Evolutionary conservation across 2,113 vertebrate species (phyloP).

Genomic region (Sprattus sprattus): DNA sequence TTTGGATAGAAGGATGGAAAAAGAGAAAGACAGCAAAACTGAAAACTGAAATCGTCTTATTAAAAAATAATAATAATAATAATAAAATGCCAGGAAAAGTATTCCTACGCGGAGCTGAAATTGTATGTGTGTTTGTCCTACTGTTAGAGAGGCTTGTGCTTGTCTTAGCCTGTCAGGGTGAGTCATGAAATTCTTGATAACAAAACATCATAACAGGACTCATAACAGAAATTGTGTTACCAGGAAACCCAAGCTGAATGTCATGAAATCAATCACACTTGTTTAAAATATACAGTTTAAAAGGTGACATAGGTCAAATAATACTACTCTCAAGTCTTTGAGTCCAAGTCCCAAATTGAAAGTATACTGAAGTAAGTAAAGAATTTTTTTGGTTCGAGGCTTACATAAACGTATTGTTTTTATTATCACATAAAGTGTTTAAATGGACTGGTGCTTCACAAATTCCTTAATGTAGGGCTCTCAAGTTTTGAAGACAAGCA

Average conservation of each 20-base stretch:
- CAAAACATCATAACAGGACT: too few species aligned
- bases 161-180: background rate
- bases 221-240: background rate
- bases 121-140: background rate
- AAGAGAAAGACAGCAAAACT: background rate
- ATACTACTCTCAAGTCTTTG: too few species aligned
- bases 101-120: background rate
- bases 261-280: background rate
- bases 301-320: background rate
- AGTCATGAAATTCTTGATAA: background rate
- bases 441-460: background rate
- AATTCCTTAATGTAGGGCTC: too few species aligned
- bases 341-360: background rate
- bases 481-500: too few species aligned
- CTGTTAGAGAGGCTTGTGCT: background rate
- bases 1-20: background rate
- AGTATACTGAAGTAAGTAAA: background rate
- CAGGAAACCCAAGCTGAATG: background rate
- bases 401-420: background rate
- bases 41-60: background rate
- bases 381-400: background rate
- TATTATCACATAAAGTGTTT: background rate
- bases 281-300: background rate
- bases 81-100: background rate
- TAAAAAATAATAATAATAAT: background rate